Evolutionary conservation across 2,888 invertebrate genomes (phyloP).

Genomic region (Phyllotreta cruciferae): DNA sequence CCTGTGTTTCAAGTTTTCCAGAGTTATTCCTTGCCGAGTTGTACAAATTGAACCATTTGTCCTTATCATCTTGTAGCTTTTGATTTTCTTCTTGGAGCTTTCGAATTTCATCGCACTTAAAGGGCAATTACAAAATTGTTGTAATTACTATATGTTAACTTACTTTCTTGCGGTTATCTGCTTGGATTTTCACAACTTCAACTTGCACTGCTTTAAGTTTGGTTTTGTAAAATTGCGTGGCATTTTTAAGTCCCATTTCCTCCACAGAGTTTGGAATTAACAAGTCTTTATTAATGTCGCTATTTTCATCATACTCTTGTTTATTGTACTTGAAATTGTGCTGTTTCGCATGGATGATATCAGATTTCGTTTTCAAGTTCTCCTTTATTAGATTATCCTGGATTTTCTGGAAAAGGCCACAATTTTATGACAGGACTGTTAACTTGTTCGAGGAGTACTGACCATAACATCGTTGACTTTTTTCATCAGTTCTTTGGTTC

Average conservation of each 20-base stretch:
- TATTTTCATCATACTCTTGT: conserved; percentile 3
- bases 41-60: conserved; percentile 56
- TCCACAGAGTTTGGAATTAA: conserved; percentile 43
- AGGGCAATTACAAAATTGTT: not conserved
- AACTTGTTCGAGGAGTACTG: conserved; percentile 16
- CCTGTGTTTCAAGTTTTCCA: conserved; percentile 55
- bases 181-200: conserved; percentile 51
- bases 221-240: conserved; percentile 53
- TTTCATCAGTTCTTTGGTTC: conserved; percentile 55
- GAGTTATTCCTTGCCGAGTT: conserved; percentile 50
- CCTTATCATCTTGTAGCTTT: conserved; percentile 54
- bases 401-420: conserved; percentile 48
- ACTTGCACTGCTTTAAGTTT: conserved; percentile 54
- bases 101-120: conserved; percentile 54
- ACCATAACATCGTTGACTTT: conserved; percentile 59
- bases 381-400: conserved; percentile 51
- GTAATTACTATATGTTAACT: conserved; percentile 3
- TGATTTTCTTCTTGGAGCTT: conserved; percentile 53
- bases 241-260: conserved; percentile 54
- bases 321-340: conserved; percentile 34
- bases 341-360: conserved; percentile 38
- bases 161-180: conserved; percentile 53
- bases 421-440: conserved; percentile 1
- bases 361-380: conserved; percentile 42
- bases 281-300: conserved; percentile 17